Conservation (phyloP, 1,140 invertebrate species). For the Laupala kohalensis region DNA sequence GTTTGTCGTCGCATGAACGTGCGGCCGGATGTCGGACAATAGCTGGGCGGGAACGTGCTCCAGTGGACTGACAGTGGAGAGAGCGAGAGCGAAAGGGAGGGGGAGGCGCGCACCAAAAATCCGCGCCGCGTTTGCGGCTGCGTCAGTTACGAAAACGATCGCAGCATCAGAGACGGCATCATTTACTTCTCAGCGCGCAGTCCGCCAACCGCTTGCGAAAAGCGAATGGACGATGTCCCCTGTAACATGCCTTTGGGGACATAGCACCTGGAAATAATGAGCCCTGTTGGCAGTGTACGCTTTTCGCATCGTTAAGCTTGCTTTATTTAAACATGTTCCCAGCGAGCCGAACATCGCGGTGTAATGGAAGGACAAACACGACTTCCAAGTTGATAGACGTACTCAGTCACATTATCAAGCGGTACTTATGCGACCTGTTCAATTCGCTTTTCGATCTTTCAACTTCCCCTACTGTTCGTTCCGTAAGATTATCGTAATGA, state of each 20-base stretch:
- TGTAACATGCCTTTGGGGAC: neutral
- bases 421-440: neutral
- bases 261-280: neutral
- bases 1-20: neutral
- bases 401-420: neutral
- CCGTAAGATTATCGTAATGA: too few relatives aligned
- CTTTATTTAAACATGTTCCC: neutral
- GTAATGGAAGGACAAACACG: neutral
- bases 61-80: too few relatives aligned
- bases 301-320: neutral
- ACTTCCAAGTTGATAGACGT: neutral
- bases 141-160: neutral
- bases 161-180: too few relatives aligned
- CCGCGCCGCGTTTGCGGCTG: neutral
- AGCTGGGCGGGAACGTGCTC: too few relatives aligned
- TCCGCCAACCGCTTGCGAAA: neutral
- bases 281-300: neutral
- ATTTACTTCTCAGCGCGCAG: neutral
- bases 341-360: neutral
- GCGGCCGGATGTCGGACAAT: too few relatives aligned
- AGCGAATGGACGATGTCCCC: neutral
- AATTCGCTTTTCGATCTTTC: neutral
- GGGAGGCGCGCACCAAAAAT: neutral
- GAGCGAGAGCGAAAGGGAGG: neutral
- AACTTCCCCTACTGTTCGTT: too few relatives aligned